Evolutionary conservation across 2,113 vertebrate genomes (phyloP).

Genomic region (Psammodynastes pulverulentus): DNA sequence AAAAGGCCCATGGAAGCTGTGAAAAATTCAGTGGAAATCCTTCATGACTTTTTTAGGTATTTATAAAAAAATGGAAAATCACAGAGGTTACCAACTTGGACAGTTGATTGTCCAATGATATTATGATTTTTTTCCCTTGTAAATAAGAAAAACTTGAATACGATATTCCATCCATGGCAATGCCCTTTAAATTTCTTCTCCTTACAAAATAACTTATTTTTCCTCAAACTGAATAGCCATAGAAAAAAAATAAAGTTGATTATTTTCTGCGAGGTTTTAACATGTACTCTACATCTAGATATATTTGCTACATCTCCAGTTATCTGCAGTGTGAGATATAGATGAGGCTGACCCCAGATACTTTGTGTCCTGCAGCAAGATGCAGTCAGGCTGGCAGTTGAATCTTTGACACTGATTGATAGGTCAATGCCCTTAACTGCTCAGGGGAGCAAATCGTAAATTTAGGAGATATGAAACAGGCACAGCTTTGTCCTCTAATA

Average conservation of each 20-base stretch:
- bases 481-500: not conserved
- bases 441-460: not conserved
- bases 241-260: not conserved
- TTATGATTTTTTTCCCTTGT: not conserved
- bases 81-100: not conserved
- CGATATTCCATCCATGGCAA: not conserved
- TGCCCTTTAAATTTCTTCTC: not conserved
- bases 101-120: not conserved
- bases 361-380: not conserved
- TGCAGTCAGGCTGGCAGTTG: not conserved
- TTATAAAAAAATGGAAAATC: not conserved
- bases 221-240: not conserved
- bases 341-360: not conserved
- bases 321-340: not conserved
- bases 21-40: not conserved
- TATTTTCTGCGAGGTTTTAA: not conserved
- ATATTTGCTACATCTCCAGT: not conserved
- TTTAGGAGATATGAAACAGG: not conserved
- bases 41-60: not conserved
- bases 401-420: not conserved
- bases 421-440: not conserved
- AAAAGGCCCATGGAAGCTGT: not conserved
- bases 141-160: not conserved
- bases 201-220: not conserved
- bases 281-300: not conserved